Evolutionary conservation across 2,113 vertebrate species (phyloP).

Genomic region (Dascyllus trimaculatus): DNA sequence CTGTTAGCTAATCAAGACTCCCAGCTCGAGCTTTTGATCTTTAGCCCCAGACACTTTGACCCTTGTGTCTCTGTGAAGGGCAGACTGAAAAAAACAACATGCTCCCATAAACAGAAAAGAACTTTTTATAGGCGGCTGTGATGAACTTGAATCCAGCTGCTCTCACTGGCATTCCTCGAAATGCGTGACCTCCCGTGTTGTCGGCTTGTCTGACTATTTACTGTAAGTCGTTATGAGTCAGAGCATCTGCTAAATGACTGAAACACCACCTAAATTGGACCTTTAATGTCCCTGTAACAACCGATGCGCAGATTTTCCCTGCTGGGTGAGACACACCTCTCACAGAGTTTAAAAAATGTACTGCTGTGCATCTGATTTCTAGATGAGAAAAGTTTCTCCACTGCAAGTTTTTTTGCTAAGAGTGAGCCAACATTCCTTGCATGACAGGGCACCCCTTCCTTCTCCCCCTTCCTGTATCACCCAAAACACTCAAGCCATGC

Average conservation of each 20-base stretch:
- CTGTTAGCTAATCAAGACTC: slow-evolving; percentile 18
- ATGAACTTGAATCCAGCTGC: slow-evolving; percentile 32
- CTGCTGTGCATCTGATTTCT: slow-evolving; percentile 23
- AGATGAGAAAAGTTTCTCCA: slow-evolving; percentile 16
- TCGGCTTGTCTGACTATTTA: slow-evolving; percentile 21
- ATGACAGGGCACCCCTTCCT: slow-evolving; percentile 36
- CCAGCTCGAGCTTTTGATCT: slow-evolving; percentile 20
- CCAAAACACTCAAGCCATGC: slow-evolving; percentile 44
- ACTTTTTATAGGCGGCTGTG: slow-evolving; percentile 26
- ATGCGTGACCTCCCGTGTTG: slow-evolving; percentile 35
- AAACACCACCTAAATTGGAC: background rate
- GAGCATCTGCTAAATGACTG: slow-evolving; percentile 30
- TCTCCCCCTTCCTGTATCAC: slow-evolving; percentile 41
- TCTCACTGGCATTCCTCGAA: slow-evolving; percentile 1
- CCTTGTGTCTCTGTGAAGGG: background rate
- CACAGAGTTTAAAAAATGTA: background rate
- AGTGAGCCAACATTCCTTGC: slow-evolving; percentile 67
- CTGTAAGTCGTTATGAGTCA: slow-evolving; percentile 37
- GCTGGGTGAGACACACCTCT: background rate
- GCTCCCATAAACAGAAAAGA: slow-evolving; percentile 4
- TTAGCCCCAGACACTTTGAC: slow-evolving; percentile 36
- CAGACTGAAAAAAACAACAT: slow-evolving; percentile 7
- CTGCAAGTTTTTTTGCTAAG: slow-evolving; percentile 36
- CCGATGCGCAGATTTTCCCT: background rate
- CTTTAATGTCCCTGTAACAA: background rate